Base-by-base conservation (phyloP, 2,797 vertebrate genomes). In the Tangara arthus region DNA sequence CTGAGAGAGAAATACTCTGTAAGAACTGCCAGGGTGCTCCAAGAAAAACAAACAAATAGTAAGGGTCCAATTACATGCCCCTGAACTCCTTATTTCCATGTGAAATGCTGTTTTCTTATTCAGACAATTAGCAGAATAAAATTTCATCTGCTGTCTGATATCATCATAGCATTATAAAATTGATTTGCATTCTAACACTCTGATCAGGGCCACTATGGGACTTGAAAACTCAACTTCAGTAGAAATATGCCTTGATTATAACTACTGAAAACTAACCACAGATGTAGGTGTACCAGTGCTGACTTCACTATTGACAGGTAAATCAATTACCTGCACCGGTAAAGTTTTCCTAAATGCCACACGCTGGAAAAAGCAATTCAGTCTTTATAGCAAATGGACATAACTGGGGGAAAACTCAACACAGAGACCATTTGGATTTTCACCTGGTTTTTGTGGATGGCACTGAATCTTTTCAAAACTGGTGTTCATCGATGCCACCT, bases 11-110 rank as follows among this genome's bases (percentile, higher is more conserved):
- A 96, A 88, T 65, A 91, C 90, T 88, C 61, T 56, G 63, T 42
- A 94, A 92, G 92, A 88, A 83, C 52, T 90, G 14, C 34, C 76
- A 92, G 41, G 7, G 32, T 53, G 26, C 44, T 94, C 95, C 92
- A 97, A 97, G 63, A 86, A 93, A 96, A 96, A 93, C 80, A 96
- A 92, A 95, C 52, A 89, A 82, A 96, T 42, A 24, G 57, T 86
- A 86, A 87, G 69, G 18, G 41, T 63, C 59, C 65, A 90, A 57
- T 84, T 94, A 89, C 26, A 86, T 90, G 47, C 80, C 79, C 72
- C 41, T 27, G 1, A 95, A 86, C 22, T 88, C 20, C 35, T 78
- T 55, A 75, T 89, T 94, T 93, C 82, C 66, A 82, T 83, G 76
- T 84, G 82, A 95, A 96, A 88, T 23, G 6, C 19, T 72, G 23